Conservation (phyloP, 2,888 invertebrate genomes). For the Mesoligia furuncula region DNA sequence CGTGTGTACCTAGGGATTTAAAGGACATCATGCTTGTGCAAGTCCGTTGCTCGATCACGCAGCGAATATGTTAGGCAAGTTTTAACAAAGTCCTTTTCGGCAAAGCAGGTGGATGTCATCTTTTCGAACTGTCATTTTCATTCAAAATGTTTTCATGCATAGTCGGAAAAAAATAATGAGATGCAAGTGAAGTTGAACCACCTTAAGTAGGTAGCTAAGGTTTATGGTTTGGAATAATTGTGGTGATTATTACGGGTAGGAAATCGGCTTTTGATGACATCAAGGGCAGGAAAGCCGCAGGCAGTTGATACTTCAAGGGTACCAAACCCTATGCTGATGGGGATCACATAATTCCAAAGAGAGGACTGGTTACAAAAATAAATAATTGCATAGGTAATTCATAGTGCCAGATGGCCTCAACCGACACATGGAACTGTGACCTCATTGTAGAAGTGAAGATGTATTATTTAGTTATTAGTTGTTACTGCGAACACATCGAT, state of each 20-base stretch:
- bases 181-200: background rate
- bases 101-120: background rate
- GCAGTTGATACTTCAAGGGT: background rate
- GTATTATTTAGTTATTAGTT: constrained; percentile 19
- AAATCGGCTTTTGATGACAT: background rate
- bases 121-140: background rate
- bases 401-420: constrained; percentile 20
- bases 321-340: background rate
- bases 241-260: constrained; percentile 1
- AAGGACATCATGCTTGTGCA: background rate
- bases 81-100: background rate
- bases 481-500: constrained; percentile 34
- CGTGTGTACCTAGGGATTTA: no score
- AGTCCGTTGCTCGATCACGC: background rate
- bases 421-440: background rate
- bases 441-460: constrained; percentile 19
- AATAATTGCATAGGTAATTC: background rate
- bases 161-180: background rate
- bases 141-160: background rate
- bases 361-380: no score
- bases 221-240: background rate
- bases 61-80: background rate
- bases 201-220: background rate
- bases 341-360: constrained; percentile 1
- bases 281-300: background rate